Base-by-base conservation (phyloP, 2,888 invertebrate species). In the Harpalus rufipes region DNA sequence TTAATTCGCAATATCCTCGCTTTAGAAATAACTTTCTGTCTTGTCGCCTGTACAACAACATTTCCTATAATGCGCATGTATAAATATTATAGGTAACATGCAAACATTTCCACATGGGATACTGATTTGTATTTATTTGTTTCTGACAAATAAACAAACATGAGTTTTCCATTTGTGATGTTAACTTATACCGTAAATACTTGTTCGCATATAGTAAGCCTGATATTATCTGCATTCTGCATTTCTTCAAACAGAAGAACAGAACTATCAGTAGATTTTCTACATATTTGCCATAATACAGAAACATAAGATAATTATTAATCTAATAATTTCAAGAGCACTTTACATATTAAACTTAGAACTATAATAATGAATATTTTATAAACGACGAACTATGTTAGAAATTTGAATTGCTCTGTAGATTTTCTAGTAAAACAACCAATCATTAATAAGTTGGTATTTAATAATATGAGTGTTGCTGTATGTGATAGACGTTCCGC, bases 101-200 rank as follows among this genome's bases (percentile, higher is more conserved):
- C 44, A 51, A 51, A 51, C 44, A 51, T 51, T 51, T 51, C 44
- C 44, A 51, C 44, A 51, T 51, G 44, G 44, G 44, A 51, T 51
- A 6, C 44, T 51, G 44, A 51, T 51, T 51, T 51, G 68, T 39
- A 68, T 32, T 68, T 68, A 68, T 68, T 68, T 68, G 39, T 68
- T 68, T 16, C 39, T 68, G 39, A 39, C 68, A 68, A 68, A 68
- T 68, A 68, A 68, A 68, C 68, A 68, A 68, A 68, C 68, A 68
- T 68, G 68, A 68, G 32, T 39, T 68, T 68, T 68, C 68, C 68
- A 68, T 68, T 68, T 68, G 68, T 68, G 41, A 12, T 41, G n/a
- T 1, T n/a, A 68, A 68, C 68, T 68, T 68, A 68, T 39, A 39
- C 12, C 68, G n/a, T 68, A 39, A 68, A 68, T 68, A 4, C 68